Evolutionary conservation across 2,113 vertebrate species (phyloP).

Genomic region (Takifugu flavidus): DNA sequence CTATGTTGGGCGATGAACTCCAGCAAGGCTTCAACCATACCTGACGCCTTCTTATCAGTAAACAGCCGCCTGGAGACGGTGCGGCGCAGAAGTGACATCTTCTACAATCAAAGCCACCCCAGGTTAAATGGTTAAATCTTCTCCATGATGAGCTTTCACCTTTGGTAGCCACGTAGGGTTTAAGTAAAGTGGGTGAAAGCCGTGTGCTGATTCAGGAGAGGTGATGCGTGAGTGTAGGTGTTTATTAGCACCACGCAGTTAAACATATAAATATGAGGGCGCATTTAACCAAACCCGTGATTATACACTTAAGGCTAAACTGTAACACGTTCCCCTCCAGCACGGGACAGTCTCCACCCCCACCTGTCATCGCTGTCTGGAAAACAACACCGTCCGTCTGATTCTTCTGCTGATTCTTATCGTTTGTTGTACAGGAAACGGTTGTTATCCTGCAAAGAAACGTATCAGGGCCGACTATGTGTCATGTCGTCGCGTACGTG

Average conservation of each 20-base stretch:
- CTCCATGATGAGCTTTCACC: background rate
- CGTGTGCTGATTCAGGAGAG: constrained; percentile 32
- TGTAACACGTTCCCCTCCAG: constrained; percentile 69
- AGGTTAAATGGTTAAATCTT: too few relatives aligned
- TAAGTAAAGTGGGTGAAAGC: background rate
- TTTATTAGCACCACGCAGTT: constrained; percentile 69
- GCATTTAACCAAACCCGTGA: constrained; percentile 63
- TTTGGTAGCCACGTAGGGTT: background rate
- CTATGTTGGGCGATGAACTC: too few relatives aligned
- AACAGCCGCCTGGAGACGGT: too few relatives aligned
- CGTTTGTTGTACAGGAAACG: constrained; percentile 22
- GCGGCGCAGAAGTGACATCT: too few relatives aligned
- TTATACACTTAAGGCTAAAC: constrained; percentile 74
- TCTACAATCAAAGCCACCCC: too few relatives aligned
- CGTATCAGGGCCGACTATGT: too few relatives aligned
- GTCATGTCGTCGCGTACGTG: background rate
- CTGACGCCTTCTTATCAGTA: too few relatives aligned
- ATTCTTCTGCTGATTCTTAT: constrained; percentile 6
- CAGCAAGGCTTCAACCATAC: too few relatives aligned
- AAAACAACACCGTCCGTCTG: constrained; percentile 18
- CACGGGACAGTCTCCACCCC: constrained; percentile 51
- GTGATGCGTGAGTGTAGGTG: constrained; percentile 44
- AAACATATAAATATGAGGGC: constrained; percentile 64
- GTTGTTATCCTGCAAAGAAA: constrained; percentile 4
- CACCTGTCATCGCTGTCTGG: constrained; percentile 29